These are phyloP conservation scores for Salticus scenicus DNA, from an alignment of 2,888 invertebrate species.

Conservation along the genomic window DNA sequence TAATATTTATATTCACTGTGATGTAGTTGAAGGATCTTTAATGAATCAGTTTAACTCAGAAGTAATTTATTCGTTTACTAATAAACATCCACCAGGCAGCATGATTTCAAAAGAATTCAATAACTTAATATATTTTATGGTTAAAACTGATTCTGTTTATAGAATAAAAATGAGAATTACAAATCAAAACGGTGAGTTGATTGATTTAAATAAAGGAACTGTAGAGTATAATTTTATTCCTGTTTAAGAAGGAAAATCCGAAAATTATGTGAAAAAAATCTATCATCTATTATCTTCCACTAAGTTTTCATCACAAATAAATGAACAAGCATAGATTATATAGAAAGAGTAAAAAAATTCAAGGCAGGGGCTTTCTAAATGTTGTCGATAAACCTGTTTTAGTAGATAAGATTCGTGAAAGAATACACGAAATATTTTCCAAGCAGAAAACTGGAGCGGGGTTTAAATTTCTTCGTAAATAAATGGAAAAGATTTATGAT, in stretches of 20 bases:
- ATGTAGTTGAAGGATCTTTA: constrained; percentile 1
- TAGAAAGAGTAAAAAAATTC: neutral
- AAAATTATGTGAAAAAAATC: neutral
- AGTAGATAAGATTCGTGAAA: neutral
- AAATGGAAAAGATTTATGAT: neutral
- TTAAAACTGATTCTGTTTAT: neutral
- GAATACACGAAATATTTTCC: neutral
- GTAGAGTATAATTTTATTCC: neutral
- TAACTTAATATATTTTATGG: constrained; percentile 5
- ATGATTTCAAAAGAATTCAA: constrained; percentile 1
- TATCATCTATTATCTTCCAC: neutral
- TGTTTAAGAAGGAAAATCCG: neutral
- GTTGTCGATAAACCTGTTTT: neutral
- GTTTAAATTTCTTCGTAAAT: neutral
- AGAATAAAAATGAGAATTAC: constrained; percentile 26
- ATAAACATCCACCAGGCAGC: neutral
- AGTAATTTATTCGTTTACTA: constrained; percentile 17
- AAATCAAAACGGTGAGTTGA: constrained; percentile 15
- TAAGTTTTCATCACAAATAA: neutral
- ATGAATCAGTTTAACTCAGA: neutral
- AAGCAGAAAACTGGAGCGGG: neutral
- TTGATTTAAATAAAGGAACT: neutral
- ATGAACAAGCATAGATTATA: neutral
- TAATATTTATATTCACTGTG: constrained; percentile 31
- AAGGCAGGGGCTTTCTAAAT: neutral